Base-by-base conservation (phyloP, 2,888 invertebrate species). In the Galerucella pusilla region DNA sequence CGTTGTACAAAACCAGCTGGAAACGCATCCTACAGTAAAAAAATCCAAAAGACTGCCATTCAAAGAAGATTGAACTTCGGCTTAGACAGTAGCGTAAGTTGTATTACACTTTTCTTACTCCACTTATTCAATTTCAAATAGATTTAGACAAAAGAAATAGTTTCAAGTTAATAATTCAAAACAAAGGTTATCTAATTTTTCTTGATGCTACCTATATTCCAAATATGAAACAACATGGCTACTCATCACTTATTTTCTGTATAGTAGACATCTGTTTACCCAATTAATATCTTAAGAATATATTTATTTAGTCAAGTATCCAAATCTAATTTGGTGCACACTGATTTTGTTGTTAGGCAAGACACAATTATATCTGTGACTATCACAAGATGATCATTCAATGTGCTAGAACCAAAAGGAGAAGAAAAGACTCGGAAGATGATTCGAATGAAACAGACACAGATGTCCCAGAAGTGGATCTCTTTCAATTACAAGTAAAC, bases 341-440 rank as follows among this genome's bases (percentile, higher is more conserved):
- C 7, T 71, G 5, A 46, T 65, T n/a, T 45, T 64, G 46, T 57
- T 20, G 10, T 65, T 88, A 97, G 97, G 97, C 96, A 57, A 92
- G 95, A 82, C 98, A 98, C 86, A 96, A 95, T 83, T 98, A 98
- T 87, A 98, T 98, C 84, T 98, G 98, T 89, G 98, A 98, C 86
- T 94, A 94, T 85, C 98, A 98, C 88, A 98, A 98, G 89, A 94
- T 94, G 86, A 94, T 97, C 85, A 98, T 98, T 82, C 98, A 98
- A 87, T 96, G 95, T 87, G 96, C 97, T n/a, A 91, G 98, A 81
- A 95, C 95, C 16, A 97, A 97, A 86, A 93, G 97, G 76, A 90
- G 96, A 82, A 92, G 96, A 78, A 96, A 97, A 87, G 97, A 98
- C 86, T 97, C 97, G 0, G 97, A 96, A 84, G 97, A 97, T 84